Base-by-base conservation (phyloP, 1,140 invertebrate species). In the Nomia melanderi region DNA sequence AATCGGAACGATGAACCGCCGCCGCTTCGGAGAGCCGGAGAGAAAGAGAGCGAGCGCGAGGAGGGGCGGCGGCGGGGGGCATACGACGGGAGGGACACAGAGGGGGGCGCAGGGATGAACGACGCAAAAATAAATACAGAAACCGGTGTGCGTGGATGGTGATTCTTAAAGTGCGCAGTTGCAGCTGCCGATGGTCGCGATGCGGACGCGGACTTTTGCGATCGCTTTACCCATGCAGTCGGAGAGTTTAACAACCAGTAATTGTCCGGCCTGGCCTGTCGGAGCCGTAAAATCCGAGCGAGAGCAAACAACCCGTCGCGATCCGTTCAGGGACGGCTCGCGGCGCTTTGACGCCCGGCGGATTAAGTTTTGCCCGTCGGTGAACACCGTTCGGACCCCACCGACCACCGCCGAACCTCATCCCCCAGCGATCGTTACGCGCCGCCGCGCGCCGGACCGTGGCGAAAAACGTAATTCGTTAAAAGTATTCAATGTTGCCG, bases 231-330 rank as follows among this genome's bases (percentile, higher is more conserved):
- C 81, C 57, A 31, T 71, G 67, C 65, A 78, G 82, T 78, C 77
- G 53, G 39, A 67, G 86, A 88, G 81, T 89, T 88, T 88, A 89
- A 89, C 88, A 89, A 88, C 87, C 88, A 85, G 87, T 89, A 89
- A 89, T 89, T 88, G 87, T 89, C 82, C 87, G 81, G 78, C 47
- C 79, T 80, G 82, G 78, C 78, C 79, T 75, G 87, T 85, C 81
- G 77, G 79, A 82, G 85, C 87, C 83, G 86, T 89, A 88, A 89
- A 89, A 89, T 88, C 81, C 82, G 70, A 84, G 74, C 82, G 82
- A 82, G 87, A 88, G 85, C 87, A 89, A 89, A 89, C 88, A 89
- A 87, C 85, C 70, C 86, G 86, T 75, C 78, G 72, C 73, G 57
- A 54, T 78, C 33, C 23, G 64, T 70, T 73, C 81, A 78, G 81